Percentiles rank a stretch among this genome's conserved stretches.
phyloP scores from a whole-genome alignment of 2,113 vertebrate species.

The Tyrannus savana region DNA sequence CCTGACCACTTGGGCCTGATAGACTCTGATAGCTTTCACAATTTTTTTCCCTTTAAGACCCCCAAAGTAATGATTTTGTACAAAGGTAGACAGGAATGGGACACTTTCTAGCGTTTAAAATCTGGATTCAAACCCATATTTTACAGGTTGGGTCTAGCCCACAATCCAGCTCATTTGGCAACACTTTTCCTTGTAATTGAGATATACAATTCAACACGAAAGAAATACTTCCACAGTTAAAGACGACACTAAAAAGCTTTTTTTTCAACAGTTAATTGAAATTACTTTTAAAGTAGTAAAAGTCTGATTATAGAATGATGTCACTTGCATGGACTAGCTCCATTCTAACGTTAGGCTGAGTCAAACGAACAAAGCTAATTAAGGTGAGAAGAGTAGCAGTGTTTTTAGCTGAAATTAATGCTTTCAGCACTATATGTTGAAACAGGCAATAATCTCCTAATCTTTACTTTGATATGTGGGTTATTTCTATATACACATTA shows the following conservation, averaged over 20 bases:
- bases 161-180: slow-evolving; percentile 7
- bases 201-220: background rate
- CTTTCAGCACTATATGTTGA: background rate
- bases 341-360: background rate
- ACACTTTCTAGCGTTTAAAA: background rate
- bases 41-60: background rate
- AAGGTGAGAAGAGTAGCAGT: background rate
- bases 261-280: slow-evolving; percentile 10
- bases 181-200: slow-evolving; percentile 9
- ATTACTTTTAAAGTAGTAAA: slow-evolving; percentile 25
- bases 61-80: background rate
- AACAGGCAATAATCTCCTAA: background rate
- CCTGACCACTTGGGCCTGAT: background rate
- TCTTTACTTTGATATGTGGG: background rate
- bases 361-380: background rate
- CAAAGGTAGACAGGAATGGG: background rate
- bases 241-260: background rate
- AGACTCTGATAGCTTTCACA: background rate
- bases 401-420: slow-evolving; percentile 25
- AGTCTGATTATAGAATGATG: background rate
- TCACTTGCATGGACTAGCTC: background rate
- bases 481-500: slow-evolving; percentile 14
- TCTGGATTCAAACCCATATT: background rate
- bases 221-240: slow-evolving; percentile 16
- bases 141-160: background rate